Evolutionary conservation across 1,140 invertebrate genomes (phyloP), one percentile per base, ranked within the genome.

Genomic region (Trypoxylus dichotomus): DNA sequence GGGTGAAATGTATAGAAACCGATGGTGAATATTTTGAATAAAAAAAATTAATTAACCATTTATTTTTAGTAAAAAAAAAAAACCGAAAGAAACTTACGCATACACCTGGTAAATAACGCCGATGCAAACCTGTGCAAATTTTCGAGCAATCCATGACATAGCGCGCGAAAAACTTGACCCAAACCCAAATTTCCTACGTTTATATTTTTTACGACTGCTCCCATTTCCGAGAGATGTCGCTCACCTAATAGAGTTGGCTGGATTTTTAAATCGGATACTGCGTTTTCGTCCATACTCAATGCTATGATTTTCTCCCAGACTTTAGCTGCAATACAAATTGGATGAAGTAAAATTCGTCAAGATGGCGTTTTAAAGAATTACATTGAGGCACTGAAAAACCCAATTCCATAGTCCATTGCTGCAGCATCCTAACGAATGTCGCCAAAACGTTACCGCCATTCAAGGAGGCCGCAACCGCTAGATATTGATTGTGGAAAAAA

Each of bases 371-470:
- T 58, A 63, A 63, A 63, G 11, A 0, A 42, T 80, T 87, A 91
- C 90, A 91, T 86, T 94, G 93, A 13, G 93, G 92, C 72, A 94
- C 90, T 54, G 91, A 90, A 86, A 91, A 92, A 60, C 94, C 94
- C 76, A 96, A 88, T 78, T 93, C 92, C 76, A 92, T 85, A 75
- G 91, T 91, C 95, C 95, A 96, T 79, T 94, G 91, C 81, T 94
- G 93, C n/a, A 96, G 82, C 88, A 92, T 94, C 83, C 91, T 91
- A 0, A 96, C 93, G 87, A 96, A 96, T 2, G 92, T 91, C 0
- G 93, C 93, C 13, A 97, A 85, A n/a, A 91, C 91, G 88, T 97
- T 97, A 19, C 95, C 95, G 5, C 95, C 95, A 87, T 96, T 97
- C 19, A 97, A 86, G 15, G 94, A 95, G 27, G 95, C 95, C 21